A percentile compares a stretch with the other conserved stretches of the same genome.
phyloP scores from a whole-genome alignment of 2,113 vertebrate species.

The Cyanistes caeruleus region DNA sequence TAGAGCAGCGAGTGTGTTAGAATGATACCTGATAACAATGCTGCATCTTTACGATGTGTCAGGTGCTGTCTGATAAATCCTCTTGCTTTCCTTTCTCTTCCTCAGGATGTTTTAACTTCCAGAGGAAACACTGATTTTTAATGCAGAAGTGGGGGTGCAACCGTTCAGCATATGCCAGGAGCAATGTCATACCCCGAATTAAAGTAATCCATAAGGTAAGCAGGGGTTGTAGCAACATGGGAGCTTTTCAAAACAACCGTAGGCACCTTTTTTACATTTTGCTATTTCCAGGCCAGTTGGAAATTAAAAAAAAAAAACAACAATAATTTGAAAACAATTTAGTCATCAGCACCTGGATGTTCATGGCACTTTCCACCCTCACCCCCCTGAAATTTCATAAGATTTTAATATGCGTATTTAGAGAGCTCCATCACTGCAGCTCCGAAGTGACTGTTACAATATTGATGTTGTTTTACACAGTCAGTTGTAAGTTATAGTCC shows the following conservation, averaged over 20 bases:
- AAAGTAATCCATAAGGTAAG: conserved; percentile 14
- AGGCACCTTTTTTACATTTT: background rate
- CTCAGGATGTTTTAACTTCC: conserved; percentile 52
- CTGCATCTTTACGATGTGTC: conserved; percentile 60
- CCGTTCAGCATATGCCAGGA: background rate
- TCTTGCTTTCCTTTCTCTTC: conserved; percentile 51
- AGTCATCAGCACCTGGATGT: conserved; percentile 4
- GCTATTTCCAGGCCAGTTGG: background rate
- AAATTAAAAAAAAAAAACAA: background rate
- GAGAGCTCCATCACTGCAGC: conserved; percentile 4
- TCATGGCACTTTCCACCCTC: background rate
- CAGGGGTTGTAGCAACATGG: background rate
- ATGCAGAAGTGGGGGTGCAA: background rate
- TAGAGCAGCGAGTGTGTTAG: conserved; percentile 57
- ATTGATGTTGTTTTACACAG: conserved; percentile 52
- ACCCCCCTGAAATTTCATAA: background rate
- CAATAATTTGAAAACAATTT: background rate
- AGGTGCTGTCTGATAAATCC: conserved; percentile 55
- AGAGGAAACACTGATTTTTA: conserved; percentile 39
- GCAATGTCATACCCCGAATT: background rate
- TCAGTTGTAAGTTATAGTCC: conserved; percentile 46
- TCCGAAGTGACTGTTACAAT: conserved; percentile 46
- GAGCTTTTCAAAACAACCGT: background rate
- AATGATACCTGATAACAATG: conserved; percentile 71
- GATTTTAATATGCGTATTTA: conserved; percentile 5